phyloP scores from a whole-genome alignment of 2,888 invertebrate genomes.

The Dasysyrphus albostriatus region DNA sequence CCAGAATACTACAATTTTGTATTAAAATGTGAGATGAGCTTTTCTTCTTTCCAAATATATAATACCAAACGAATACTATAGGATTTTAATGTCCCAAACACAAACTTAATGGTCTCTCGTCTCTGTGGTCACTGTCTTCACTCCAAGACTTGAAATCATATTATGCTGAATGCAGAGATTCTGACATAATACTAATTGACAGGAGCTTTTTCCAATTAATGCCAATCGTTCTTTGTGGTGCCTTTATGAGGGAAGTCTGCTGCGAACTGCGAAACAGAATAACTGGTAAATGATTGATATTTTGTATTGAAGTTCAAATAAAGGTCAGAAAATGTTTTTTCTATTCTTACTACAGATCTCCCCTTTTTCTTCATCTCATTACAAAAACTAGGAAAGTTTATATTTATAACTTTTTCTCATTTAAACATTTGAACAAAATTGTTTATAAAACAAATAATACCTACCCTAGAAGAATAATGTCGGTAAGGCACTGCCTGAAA shows the following conservation, averaged over 20 bases:
- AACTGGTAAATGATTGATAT: background rate
- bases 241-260: background rate
- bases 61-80: background rate
- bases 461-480: no score
- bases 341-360: no score
- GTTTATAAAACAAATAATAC: no score
- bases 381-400: no score
- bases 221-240: constrained; percentile 15
- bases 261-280: background rate
- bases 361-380: no score
- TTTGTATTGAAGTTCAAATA: background rate
- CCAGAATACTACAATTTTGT: constrained; percentile 32
- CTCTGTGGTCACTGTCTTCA: background rate
- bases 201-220: constrained; percentile 56
- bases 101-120: constrained; percentile 44
- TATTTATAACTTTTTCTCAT: no score
- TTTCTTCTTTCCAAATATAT: background rate
- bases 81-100: background rate
- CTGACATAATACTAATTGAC: constrained; percentile 58
- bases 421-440: no score
- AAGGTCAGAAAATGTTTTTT: background rate
- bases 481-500: no score
- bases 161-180: constrained; percentile 26
- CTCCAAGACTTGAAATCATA: constrained; percentile 3
- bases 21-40: background rate